phyloP scores from a whole-genome alignment of 2,113 vertebrate species.

The Numida meleagris region DNA sequence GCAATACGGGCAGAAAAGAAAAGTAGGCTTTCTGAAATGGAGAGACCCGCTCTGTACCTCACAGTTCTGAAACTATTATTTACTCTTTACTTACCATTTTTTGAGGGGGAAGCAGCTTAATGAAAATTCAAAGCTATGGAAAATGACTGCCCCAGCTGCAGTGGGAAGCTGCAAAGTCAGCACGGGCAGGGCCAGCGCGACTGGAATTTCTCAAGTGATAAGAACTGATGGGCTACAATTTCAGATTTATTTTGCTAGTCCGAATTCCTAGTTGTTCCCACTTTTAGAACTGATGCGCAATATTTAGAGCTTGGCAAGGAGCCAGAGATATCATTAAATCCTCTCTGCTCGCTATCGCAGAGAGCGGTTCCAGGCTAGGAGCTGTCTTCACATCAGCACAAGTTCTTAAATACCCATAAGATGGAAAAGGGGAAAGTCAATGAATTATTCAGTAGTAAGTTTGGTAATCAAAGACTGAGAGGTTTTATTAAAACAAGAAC shows the following conservation, averaged over 20 bases:
- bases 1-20: rapidly evolving
- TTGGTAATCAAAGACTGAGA: conserved; percentile 41
- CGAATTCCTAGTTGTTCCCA: neutral
- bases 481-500: conserved; percentile 39
- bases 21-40: neutral
- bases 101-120: rapidly evolving
- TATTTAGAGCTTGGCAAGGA: neutral
- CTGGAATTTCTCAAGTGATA: neutral
- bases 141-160: rapidly evolving
- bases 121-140: neutral
- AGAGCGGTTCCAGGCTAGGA: conserved; percentile 5
- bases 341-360: neutral
- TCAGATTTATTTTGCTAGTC: neutral
- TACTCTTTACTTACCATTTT: neutral
- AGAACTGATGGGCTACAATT: neutral
- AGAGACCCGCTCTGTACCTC: neutral
- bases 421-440: conserved; percentile 35
- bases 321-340: conserved; percentile 13
- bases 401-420: conserved; percentile 36
- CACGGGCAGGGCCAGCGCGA: rapidly evolving
- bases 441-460: conserved; percentile 31
- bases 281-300: neutral
- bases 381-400: conserved; percentile 16
- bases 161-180: neutral
- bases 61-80: neutral